These are phyloP conservation scores for Chromoteleia sp. DNA, from an alignment of 2,888 invertebrate genomes.

Conservation along the genomic window DNA sequence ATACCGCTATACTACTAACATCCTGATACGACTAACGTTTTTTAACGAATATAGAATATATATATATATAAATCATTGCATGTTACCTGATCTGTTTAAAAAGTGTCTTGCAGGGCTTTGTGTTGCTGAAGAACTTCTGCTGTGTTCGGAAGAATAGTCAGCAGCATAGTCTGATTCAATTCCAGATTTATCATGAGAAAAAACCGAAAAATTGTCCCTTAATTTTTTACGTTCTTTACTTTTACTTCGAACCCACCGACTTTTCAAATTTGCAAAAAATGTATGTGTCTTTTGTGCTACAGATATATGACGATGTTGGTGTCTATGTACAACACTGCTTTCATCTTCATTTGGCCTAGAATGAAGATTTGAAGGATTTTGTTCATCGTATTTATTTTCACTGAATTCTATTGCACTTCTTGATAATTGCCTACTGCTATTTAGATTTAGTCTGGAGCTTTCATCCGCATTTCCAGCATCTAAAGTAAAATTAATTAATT, in stretches of 20 bases:
- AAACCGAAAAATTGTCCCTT: constrained; percentile 86
- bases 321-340: constrained; percentile 74
- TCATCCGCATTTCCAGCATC: constrained; percentile 73
- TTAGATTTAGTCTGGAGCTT: constrained; percentile 80
- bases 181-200: constrained; percentile 77
- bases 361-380: constrained; percentile 53
- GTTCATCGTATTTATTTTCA: constrained; percentile 68
- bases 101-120: constrained; percentile 91
- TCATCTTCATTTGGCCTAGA: constrained; percentile 67
- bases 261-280: constrained; percentile 93
- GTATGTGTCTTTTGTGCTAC: constrained; percentile 93
- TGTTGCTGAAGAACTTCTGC: constrained; percentile 89
- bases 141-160: constrained; percentile 92
- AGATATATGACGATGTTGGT: constrained; percentile 87
- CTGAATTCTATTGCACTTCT: constrained; percentile 92
- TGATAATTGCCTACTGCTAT: constrained; percentile 89
- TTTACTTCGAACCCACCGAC: constrained; percentile 91
- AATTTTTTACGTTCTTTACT: constrained; percentile 90
- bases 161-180: constrained; percentile 89
- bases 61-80: too few species aligned
- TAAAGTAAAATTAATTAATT: constrained; percentile 9
- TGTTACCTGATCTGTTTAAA: constrained; percentile 86
- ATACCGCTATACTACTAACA: too few species aligned
- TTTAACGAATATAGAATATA: too few species aligned
- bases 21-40: too few species aligned